These are phyloP conservation scores for Luscinia megarhynchos DNA, from an alignment of 2,797 vertebrate genomes.

Conservation along the genomic window DNA sequence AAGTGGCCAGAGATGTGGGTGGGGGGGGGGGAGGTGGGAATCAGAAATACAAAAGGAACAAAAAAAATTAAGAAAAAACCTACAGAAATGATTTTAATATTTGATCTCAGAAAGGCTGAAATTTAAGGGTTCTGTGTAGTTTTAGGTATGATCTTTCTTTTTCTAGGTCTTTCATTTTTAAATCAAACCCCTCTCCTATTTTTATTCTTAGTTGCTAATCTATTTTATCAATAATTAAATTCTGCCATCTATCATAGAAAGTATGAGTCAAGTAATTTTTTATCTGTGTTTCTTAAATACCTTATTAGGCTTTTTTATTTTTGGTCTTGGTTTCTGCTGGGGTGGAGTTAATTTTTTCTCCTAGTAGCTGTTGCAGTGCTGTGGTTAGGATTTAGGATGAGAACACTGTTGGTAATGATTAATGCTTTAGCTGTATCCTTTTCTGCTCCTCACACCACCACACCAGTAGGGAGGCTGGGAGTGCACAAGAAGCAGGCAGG, in stretches of 20 bases:
- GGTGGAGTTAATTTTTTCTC: background rate
- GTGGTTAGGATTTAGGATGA: background rate
- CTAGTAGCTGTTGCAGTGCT: background rate
- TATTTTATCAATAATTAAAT: constrained; percentile 7
- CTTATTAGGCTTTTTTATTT: background rate
- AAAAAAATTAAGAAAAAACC: background rate
- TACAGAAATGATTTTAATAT: background rate
- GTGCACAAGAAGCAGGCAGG: background rate
- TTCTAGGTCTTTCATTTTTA: background rate
- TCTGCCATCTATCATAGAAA: background rate
- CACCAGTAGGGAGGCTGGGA: background rate
- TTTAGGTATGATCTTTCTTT: background rate
- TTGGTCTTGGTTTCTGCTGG: background rate
- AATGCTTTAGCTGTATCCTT: background rate
- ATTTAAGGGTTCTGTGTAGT: background rate
- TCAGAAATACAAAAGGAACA: background rate
- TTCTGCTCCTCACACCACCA: background rate
- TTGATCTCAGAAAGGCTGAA: background rate
- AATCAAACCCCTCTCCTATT: background rate
- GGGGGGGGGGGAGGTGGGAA: too few species aligned
- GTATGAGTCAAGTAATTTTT: background rate
- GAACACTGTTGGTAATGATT: background rate
- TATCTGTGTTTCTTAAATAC: background rate
- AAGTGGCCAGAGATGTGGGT: background rate
- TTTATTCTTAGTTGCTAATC: background rate